These are phyloP conservation scores for Trisateles emortualis DNA, from an alignment of 2,888 invertebrate species.

Conservation along the genomic window DNA sequence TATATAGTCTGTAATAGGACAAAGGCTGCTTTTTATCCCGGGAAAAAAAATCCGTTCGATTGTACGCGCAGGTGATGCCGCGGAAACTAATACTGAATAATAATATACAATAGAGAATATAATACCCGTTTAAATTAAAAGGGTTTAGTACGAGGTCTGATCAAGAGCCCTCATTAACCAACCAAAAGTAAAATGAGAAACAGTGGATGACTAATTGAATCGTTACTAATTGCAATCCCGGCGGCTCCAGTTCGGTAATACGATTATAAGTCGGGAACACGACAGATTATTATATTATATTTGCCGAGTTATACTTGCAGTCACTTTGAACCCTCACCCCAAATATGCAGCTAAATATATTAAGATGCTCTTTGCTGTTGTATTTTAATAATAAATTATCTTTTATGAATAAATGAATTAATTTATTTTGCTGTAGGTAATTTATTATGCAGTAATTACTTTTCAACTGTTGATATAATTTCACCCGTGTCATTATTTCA, in stretches of 20 bases:
- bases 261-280: conserved; percentile 31
- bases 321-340: conserved; percentile 25
- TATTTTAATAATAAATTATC: too few relatives aligned
- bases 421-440: too few relatives aligned
- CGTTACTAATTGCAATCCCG: conserved; percentile 47
- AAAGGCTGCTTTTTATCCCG: too few relatives aligned
- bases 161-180: conserved; percentile 32
- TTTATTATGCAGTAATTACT: too few relatives aligned
- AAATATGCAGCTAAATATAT: conserved; percentile 17
- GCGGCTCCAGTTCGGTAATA: conserved; percentile 33
- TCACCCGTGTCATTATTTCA: too few relatives aligned
- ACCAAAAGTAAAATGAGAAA: conserved; percentile 40
- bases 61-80: too few relatives aligned
- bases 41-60: too few relatives aligned
- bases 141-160: conserved; percentile 16
- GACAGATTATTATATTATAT: conserved; percentile 42
- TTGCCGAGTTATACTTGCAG: conserved; percentile 32
- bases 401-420: too few relatives aligned
- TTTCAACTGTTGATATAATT: too few relatives aligned
- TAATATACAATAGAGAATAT: too few relatives aligned
- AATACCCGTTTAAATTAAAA: conserved; percentile 14
- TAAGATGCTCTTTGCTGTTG: conserved; percentile 10
- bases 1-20: too few relatives aligned
- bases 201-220: conserved; percentile 49
- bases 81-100: too few relatives aligned